A percentile compares a stretch with the other conserved stretches of the same genome.
These are phyloP conservation scores for Thaumatotibia leucotreta DNA, from an alignment of 1,140 invertebrate genomes.

Conservation along the genomic window DNA sequence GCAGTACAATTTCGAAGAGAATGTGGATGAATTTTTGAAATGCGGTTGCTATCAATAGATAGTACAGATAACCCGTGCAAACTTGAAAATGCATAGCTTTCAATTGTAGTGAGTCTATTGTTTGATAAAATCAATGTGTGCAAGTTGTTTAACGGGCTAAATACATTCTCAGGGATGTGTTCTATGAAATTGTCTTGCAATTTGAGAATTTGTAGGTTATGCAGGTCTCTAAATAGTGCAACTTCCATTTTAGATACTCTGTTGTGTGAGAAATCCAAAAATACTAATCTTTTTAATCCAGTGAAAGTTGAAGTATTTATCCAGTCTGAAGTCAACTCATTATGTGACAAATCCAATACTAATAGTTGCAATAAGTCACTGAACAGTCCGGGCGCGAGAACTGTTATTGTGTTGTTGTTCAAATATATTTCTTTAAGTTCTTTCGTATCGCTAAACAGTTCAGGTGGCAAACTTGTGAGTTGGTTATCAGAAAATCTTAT, in stretches of 20 bases:
- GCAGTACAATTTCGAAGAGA: constrained; percentile 90
- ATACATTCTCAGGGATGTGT: constrained; percentile 88
- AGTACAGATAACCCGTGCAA: constrained; percentile 86
- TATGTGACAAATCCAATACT: constrained; percentile 89
- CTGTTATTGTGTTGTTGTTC: constrained; percentile 91
- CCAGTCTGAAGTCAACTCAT: constrained; percentile 92
- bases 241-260: constrained; percentile 87
- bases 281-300: constrained; percentile 86
- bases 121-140: constrained; percentile 91
- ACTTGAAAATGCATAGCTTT: constrained; percentile 86
- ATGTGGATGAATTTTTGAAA: constrained; percentile 86
- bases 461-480: constrained; percentile 87
- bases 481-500: constrained; percentile 90
- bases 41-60: constrained; percentile 89
- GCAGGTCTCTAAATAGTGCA: constrained; percentile 87
- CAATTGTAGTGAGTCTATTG: constrained; percentile 88
- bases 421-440: constrained; percentile 90
- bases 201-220: constrained; percentile 88
- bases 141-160: constrained; percentile 87
- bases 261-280: constrained; percentile 90
- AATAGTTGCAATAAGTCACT: constrained; percentile 87
- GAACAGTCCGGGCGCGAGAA: constrained; percentile 90
- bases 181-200: constrained; percentile 91
- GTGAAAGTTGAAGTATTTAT: constrained; percentile 91
- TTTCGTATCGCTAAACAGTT: constrained; percentile 87